Conservation (phyloP, 35 echinoderm and acorn worm genomes). For the Nesometra sesokonis region DNA sequence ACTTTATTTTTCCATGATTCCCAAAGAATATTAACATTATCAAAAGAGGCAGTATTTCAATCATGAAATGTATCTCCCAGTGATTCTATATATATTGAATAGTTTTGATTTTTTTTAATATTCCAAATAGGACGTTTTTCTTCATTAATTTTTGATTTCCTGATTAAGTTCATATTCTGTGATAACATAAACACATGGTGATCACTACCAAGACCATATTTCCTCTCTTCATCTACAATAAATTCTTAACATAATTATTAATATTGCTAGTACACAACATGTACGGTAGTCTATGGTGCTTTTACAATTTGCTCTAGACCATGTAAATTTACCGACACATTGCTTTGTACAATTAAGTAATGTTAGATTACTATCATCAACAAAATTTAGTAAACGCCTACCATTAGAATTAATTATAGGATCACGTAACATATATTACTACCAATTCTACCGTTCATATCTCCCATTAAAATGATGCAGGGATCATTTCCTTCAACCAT, state of each 20-base stretch:
- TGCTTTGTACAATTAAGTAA: constrained; percentile 9
- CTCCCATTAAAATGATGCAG: constrained; percentile 2
- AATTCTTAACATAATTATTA: not conserved
- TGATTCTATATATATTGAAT: too few species aligned
- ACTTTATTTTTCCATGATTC: too few species aligned
- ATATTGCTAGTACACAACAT: not conserved
- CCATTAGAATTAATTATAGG: not conserved
- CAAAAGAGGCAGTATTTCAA: too few species aligned
- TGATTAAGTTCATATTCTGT: too few species aligned
- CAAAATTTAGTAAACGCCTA: not conserved
- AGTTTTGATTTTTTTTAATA: too few species aligned
- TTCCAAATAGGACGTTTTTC: too few species aligned
- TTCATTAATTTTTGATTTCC: too few species aligned
- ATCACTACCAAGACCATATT: too few species aligned
- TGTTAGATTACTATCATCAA: not conserved
- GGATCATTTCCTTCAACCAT: not conserved
- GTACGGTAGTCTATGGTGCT: constrained; percentile 9
- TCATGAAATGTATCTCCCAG: too few species aligned
- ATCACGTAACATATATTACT: not conserved
- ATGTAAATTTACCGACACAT: constrained; percentile 3
- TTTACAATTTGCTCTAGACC: not conserved
- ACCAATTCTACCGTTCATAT: constrained; percentile 11
- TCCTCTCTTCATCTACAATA: too few species aligned
- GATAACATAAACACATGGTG: too few species aligned
- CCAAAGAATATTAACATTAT: too few species aligned